Base-by-base conservation (phyloP, 2,888 invertebrate species). In the Dolichopus griseipennis region DNA sequence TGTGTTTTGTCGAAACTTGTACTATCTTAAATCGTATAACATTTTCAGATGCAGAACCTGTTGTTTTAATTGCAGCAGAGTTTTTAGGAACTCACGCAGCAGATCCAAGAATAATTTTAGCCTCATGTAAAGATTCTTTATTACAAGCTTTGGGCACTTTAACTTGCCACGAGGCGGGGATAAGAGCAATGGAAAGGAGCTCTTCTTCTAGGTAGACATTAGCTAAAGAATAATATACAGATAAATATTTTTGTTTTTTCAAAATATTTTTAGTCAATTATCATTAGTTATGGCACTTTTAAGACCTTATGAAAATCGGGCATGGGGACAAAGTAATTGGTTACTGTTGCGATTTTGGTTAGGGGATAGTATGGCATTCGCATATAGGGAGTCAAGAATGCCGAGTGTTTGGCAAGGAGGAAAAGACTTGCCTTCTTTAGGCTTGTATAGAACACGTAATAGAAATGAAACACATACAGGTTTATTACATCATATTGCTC, bases 241-340 rank as follows among this genome's bases (percentile, higher is more conserved):
- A 7, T 37, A 37, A 10, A 10, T 37, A 5, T 37, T 12, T 7
- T 10, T 37, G 4, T 37, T 85, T 85, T 27, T n/a, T n/a, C 77
- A 78, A 83, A 77, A 20, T n/a, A 34, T n/a, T 37, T 64, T n/a
- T n/a, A 87, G 88, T 70, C 88, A 87, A 74, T 77, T 84, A 74
- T 82, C 82, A 61, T 85, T 93, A 83, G 85, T 91, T 0, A 85
- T 86, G 61, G 87, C 89, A 68, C 79, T 93, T 69, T 79, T 93
- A 33, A 85, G 88, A 9, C 92, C 92, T 0, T 92, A 92, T 76
- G 91, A 91, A 79, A 91, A 91, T 78, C 84, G 92, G 52, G 90
- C 91, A 1, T 87, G 90, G 90, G 92, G 91, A 20, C 92, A 92
- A 75, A 91, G 90, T 66, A 93, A 93, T 82, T 93, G 92, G 91